Base-by-base conservation (phyloP, 2,888 invertebrate species). In the Exocentrus adspersus region DNA sequence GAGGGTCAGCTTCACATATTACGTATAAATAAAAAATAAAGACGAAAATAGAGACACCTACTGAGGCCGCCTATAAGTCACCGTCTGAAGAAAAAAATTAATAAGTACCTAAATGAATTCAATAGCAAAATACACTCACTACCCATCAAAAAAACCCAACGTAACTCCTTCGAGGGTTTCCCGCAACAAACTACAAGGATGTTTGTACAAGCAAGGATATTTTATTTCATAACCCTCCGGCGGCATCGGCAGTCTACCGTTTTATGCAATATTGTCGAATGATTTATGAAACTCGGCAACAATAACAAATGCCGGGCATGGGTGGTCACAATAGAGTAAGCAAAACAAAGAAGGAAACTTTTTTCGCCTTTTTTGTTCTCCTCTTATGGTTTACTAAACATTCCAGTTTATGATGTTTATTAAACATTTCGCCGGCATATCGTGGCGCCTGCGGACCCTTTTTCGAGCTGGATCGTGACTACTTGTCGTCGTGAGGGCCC, bases 271-370 rank as follows among this genome's bases (percentile, higher is more conserved):
- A 60, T 59, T 50, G 45, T 50, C 56, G 46, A 57, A 69, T 69
- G 67, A 67, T 67, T 67, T 67, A 69, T 69, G 57, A 37, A 64
- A 61, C 54, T 62, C 56, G 52, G 46, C 60, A 58, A 64, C 57
- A 65, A 67, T 60, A 69, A 65, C 65, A 65, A 69, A 62, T 42
- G 64, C 60, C 56, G 64, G 57, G 62, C 62, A 64, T 65, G 69
- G 65, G 65, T 69, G 67, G 67, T 63, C 67, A 65, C 62, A 58
- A 58, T 52, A 48, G 56, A 63, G 48, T 57, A 62, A 43, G 59
- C 59, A 58, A 60, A 60, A 58, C 50, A 54, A 64, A 52, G 42
- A 58, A 41, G 58, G 48, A 60, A 45, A 58, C 53, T 53, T 58
- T 62, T 62, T 60, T 57, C 56, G 43, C 51, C 56, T 28, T 54